phyloP scores from a whole-genome alignment of 2,113 vertebrate genomes.

The Rhea americana region DNA sequence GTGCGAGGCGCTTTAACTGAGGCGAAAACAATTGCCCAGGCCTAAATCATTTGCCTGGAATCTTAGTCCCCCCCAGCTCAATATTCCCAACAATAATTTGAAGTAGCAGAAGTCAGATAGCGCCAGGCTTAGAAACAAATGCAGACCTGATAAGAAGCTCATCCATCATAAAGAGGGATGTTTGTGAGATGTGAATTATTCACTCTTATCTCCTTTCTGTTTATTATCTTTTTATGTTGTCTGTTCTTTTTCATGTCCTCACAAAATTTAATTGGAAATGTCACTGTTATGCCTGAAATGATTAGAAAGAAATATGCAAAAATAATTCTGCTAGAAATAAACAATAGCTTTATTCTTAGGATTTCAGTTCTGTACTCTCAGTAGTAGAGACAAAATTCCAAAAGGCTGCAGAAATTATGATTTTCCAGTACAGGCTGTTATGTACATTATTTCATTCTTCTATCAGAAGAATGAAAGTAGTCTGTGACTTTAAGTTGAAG shows the following conservation, averaged over 20 bases:
- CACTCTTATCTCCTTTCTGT: background rate
- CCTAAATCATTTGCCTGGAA: background rate
- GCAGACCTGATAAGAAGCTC: background rate
- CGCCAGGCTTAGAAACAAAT: background rate
- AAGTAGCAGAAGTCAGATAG: background rate
- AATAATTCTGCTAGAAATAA: background rate
- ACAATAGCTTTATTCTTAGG: background rate
- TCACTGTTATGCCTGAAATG: background rate
- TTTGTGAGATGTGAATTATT: conserved; percentile 23
- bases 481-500: background rate
- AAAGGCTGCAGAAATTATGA: background rate
- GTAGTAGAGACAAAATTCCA: background rate
- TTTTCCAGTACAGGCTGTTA: background rate
- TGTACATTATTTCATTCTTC: background rate
- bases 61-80: background rate
- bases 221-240: conserved; percentile 14
- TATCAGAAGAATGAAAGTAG: background rate
- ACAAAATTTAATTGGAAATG: conserved; percentile 6
- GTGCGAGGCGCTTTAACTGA: background rate
- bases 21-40: background rate
- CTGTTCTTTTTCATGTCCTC: background rate
- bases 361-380: conserved; percentile 5
- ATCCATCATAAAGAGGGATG: background rate
- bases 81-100: background rate
- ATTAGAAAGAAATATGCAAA: background rate